A percentile compares a stretch with the other conserved stretches of the same genome.
phyloP scores from a whole-genome alignment of 2,888 invertebrate genomes.

The Kuschelorhynchus macadamiae region DNA sequence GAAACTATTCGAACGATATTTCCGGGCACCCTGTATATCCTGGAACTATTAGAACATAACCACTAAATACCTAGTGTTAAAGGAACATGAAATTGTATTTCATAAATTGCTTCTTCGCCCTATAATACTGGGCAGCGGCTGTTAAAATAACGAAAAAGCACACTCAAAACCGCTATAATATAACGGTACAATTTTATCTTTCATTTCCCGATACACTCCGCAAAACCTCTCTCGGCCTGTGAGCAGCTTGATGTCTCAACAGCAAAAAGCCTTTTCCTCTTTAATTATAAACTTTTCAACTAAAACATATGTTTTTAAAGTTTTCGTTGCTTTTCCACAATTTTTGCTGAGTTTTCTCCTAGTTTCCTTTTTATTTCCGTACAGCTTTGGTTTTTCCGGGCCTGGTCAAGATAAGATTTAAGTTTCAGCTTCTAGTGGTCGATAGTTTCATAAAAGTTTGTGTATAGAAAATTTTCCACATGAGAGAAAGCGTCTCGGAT shows the following conservation, averaged over 20 bases:
- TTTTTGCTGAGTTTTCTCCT: conserved; percentile 14
- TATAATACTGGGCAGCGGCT: no score
- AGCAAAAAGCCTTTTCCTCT: conserved; percentile 11
- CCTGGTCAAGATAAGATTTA: conserved; percentile 39
- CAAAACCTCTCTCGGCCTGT: not conserved
- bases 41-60: no score
- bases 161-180: no score
- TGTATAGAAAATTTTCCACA: conserved; percentile 23
- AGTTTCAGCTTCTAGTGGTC: conserved; percentile 30
- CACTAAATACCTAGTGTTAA: no score
- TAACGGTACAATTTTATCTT: no score
- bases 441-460: conserved; percentile 39
- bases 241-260: conserved; percentile 11
- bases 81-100: no score
- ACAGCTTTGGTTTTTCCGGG: conserved; percentile 18
- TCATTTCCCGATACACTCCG: no score
- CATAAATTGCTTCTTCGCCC: no score
- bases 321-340: conserved; percentile 18
- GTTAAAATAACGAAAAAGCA: no score
- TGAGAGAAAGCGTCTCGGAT: conserved; percentile 11
- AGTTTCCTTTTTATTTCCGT: conserved; percentile 17
- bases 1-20: no score
- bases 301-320: conserved; percentile 39
- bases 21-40: no score
- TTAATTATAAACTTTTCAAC: conserved; percentile 38